phyloP scores from a whole-genome alignment of 1,140 invertebrate genomes.

The Bicyclus anynana region DNA sequence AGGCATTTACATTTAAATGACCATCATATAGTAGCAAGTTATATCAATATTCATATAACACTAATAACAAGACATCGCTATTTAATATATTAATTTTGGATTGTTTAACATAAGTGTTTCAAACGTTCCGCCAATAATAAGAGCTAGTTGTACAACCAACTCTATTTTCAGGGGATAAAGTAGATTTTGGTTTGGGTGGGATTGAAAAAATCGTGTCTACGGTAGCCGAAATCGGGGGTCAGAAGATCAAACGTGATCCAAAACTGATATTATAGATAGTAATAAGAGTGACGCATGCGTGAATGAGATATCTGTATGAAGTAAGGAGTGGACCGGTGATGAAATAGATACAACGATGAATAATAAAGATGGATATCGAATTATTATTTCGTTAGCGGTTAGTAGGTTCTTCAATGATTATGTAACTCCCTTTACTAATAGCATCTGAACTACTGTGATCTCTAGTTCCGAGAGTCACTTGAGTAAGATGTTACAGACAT shows the following conservation, averaged over 20 bases:
- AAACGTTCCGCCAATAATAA: conserved; percentile 43
- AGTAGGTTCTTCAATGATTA: background rate
- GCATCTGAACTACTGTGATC: too few relatives aligned
- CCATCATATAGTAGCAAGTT: conserved; percentile 25
- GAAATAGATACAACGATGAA: conserved; percentile 25
- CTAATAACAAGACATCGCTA: conserved; percentile 37
- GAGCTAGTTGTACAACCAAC: conserved; percentile 22
- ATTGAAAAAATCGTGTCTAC: conserved; percentile 59
- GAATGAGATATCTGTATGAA: conserved; percentile 60
- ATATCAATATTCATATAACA: conserved; percentile 38
- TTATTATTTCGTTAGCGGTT: conserved; percentile 15
- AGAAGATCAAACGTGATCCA: conserved; percentile 70
- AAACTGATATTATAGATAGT: conserved; percentile 72
- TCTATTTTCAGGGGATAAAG: conserved; percentile 27
- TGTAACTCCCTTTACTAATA: background rate
- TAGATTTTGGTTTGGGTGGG: conserved; percentile 24
- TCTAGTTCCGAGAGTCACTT: too few relatives aligned
- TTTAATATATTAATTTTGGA: conserved; percentile 61
- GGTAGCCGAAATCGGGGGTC: conserved; percentile 72
- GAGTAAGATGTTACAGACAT: too few relatives aligned
- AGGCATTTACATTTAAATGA: conserved; percentile 22
- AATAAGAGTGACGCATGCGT: conserved; percentile 67
- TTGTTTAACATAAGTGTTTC: conserved; percentile 60
- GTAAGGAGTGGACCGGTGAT: conserved; percentile 24
- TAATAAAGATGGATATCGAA: conserved; percentile 22